These are phyloP conservation scores for Papilio aristodemus DNA, from an alignment of 1,140 invertebrate species.

Conservation along the genomic window DNA sequence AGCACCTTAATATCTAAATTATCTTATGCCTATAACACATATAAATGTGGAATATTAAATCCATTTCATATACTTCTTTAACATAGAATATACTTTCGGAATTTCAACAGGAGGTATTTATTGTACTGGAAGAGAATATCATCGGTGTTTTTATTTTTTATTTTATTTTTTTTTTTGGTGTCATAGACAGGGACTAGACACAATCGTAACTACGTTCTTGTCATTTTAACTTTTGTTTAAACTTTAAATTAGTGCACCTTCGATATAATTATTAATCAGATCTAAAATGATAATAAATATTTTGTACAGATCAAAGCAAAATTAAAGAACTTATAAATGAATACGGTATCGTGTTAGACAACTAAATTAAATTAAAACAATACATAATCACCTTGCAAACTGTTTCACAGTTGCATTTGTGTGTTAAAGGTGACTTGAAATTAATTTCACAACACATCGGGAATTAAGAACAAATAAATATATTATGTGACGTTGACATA, in stretches of 20 bases:
- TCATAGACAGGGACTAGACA: constrained; percentile 53
- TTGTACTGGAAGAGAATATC: constrained; percentile 63
- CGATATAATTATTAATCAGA: constrained; percentile 58
- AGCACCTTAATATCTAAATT: constrained; percentile 67
- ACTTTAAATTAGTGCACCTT: constrained; percentile 55
- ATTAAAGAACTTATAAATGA: constrained; percentile 76
- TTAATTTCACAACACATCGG: constrained; percentile 67
- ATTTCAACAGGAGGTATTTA: constrained; percentile 72
- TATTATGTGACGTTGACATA: constrained; percentile 48
- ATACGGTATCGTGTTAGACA: constrained; percentile 68
- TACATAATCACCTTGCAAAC: constrained; percentile 61
- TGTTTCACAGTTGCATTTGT: constrained; percentile 65
- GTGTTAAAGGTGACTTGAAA: constrained; percentile 59
- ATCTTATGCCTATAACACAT: constrained; percentile 53
- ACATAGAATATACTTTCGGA: constrained; percentile 73
- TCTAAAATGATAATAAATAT: constrained; percentile 66
- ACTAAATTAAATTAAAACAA: constrained; percentile 61
- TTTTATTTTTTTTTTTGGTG: constrained; percentile 51
- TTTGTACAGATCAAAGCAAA: constrained; percentile 79
- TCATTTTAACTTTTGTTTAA: constrained; percentile 24
- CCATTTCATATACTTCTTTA: constrained; percentile 63
- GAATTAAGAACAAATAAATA: constrained; percentile 54
- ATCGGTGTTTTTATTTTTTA: constrained; percentile 53
- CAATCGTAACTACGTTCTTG: constrained; percentile 31
- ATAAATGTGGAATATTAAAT: constrained; percentile 54